These are phyloP conservation scores for Lindbergichthys nudifrons DNA, from an alignment of 2,797 vertebrate species.

Conservation along the genomic window DNA sequence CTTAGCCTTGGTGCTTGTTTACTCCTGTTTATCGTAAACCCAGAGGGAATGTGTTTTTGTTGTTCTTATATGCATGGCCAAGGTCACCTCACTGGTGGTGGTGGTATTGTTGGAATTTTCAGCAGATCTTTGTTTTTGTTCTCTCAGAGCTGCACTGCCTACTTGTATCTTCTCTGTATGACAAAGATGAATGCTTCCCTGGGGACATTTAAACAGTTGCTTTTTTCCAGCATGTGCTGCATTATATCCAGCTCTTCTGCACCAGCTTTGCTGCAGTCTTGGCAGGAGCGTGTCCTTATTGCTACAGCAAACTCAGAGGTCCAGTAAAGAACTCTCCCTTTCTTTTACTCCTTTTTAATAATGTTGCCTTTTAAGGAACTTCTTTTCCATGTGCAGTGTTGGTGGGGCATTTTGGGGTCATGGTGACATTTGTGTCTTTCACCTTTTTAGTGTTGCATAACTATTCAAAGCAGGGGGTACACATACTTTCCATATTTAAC, in stretches of 20 bases:
- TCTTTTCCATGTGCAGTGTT: slow-evolving; percentile 38
- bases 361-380: slow-evolving; percentile 54
- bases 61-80: slow-evolving; percentile 9
- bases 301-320: slow-evolving; percentile 39
- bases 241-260: slow-evolving; percentile 51
- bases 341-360: slow-evolving; percentile 3
- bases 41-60: not conserved
- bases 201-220: slow-evolving; percentile 51
- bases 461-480: slow-evolving; percentile 31
- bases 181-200: slow-evolving; percentile 38
- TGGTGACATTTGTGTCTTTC: slow-evolving; percentile 51
- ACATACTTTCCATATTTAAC: slow-evolving; percentile 43
- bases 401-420: slow-evolving; percentile 39
- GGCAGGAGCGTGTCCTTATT: slow-evolving; percentile 63
- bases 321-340: slow-evolving; percentile 1
- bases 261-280: slow-evolving; percentile 78
- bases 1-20: slow-evolving; percentile 45
- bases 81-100: slow-evolving; percentile 30
- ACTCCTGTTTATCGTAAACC: slow-evolving; percentile 58
- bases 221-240: slow-evolving; percentile 47
- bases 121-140: slow-evolving; percentile 36
- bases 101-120: slow-evolving; percentile 12
- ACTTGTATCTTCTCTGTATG: slow-evolving; percentile 34
- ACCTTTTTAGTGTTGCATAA: slow-evolving; percentile 57
- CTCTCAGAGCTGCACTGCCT: slow-evolving; percentile 36